Evolutionary conservation across 1,140 invertebrate genomes (phyloP).

Genomic region (Batillaria attramentaria): DNA sequence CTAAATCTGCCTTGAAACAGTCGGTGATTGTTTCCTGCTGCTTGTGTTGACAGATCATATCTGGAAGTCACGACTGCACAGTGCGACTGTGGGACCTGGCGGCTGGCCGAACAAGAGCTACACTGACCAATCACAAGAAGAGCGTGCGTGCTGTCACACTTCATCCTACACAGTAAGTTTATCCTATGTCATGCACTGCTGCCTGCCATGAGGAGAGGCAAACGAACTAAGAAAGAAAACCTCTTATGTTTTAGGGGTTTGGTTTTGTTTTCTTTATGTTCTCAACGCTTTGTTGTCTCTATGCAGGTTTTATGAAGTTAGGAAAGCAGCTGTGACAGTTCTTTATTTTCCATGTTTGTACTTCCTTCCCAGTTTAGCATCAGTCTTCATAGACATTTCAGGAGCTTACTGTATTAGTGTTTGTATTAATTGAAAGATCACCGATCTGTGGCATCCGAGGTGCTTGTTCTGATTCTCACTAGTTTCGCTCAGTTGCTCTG

Average conservation of each 20-base stretch:
- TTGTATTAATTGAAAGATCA: too few species aligned
- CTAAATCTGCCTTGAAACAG: neutral
- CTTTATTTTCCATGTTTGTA: too few species aligned
- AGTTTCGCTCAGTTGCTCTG: neutral
- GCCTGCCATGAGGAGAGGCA: neutral
- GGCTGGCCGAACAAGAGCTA: conserved; percentile 93
- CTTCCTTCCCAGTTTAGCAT: too few species aligned
- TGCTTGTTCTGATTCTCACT: too few species aligned
- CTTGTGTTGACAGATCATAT: conserved; percentile 74
- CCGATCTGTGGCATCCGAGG: too few species aligned
- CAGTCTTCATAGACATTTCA: too few species aligned
- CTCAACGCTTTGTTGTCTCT: too few species aligned
- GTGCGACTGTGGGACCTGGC: conserved; percentile 97
- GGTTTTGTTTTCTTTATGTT: too few species aligned
- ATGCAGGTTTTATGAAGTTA: too few species aligned
- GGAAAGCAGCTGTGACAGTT: too few species aligned
- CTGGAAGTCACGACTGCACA: conserved; percentile 81
- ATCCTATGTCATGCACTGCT: too few species aligned
- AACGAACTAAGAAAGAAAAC: neutral
- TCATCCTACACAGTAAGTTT: conserved; percentile 87
- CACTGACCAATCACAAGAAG: conserved; percentile 99
- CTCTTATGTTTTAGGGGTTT: neutral
- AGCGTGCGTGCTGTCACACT: conserved; percentile 92
- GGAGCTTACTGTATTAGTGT: too few species aligned
- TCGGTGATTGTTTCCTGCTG: neutral